These are phyloP conservation scores for Hemitrygon akajei DNA, from an alignment of 2,797 vertebrate genomes.

Conservation along the genomic window DNA sequence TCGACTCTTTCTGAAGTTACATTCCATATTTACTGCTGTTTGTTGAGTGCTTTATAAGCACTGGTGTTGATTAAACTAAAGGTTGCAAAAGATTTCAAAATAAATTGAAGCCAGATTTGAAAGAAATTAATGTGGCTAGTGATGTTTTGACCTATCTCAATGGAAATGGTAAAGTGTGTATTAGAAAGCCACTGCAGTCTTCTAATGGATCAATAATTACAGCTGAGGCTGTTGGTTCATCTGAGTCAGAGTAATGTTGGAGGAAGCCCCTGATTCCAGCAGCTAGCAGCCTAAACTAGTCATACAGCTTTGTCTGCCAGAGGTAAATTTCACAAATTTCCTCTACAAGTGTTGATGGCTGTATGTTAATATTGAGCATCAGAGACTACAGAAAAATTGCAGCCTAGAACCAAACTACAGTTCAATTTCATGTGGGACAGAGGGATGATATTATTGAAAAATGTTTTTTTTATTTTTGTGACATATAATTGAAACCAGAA, in stretches of 20 bases:
- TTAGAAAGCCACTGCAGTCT: conserved; percentile 55
- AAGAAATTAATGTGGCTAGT: conserved; percentile 54
- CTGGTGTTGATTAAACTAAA: conserved; percentile 70
- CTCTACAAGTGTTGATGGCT: conserved; percentile 35
- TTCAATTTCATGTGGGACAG: conserved; percentile 21
- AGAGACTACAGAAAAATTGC: conserved; percentile 1
- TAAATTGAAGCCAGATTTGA: conserved; percentile 74
- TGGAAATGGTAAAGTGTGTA: conserved; percentile 58
- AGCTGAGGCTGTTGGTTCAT: conserved; percentile 56
- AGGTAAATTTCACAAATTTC: conserved; percentile 38
- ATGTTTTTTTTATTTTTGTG: conserved; percentile 31
- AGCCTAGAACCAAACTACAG: not conserved
- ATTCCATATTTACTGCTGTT: conserved; percentile 36
- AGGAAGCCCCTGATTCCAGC: conserved; percentile 61
- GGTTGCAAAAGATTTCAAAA: conserved; percentile 57
- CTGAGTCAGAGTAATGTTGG: conserved; percentile 64
- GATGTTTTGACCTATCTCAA: conserved; percentile 47
- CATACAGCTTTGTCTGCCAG: conserved; percentile 42
- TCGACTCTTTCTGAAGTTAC: conserved; percentile 51
- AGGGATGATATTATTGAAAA: not conserved
- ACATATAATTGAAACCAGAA: conserved; percentile 34
- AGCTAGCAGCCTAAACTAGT: conserved; percentile 47
- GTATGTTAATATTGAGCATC: conserved; percentile 39
- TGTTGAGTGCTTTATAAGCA: conserved; percentile 49
- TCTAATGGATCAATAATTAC: conserved; percentile 60